Conservation (phyloP, 2,888 invertebrate species). For the Drosophila macrospina region DNA sequence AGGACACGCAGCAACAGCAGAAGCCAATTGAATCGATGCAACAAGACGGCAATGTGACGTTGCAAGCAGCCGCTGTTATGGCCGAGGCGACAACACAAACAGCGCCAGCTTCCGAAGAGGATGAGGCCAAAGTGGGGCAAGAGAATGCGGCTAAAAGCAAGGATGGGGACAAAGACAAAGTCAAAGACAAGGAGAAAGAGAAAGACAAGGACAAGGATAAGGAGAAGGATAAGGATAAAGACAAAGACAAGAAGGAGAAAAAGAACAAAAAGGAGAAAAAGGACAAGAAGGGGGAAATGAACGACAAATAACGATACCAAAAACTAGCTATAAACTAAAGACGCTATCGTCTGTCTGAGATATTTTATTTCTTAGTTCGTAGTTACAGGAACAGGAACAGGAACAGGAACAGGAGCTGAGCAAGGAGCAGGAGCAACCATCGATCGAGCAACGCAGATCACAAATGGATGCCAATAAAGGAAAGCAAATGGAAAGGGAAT, state of each 20-base stretch:
- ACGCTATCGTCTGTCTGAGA: slow-evolving; percentile 41
- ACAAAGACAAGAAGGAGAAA: neutral
- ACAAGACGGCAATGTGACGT: slow-evolving; percentile 5
- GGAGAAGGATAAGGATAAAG: slow-evolving; percentile 1
- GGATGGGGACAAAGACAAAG: neutral
- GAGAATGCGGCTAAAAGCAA: neutral
- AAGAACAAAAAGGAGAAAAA: slow-evolving; percentile 7
- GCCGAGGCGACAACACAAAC: slow-evolving; percentile 43
- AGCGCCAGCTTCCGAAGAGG: slow-evolving; percentile 4
- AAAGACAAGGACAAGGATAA: neutral
- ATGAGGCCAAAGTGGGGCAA: neutral
- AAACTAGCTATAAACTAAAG: slow-evolving; percentile 63
- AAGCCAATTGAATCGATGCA: neutral
- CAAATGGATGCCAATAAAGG: neutral
- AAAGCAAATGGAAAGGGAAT: neutral
- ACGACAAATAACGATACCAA: slow-evolving; percentile 61
- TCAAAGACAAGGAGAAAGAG: too few relatives aligned
- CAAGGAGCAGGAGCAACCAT: slow-evolving; percentile 1
- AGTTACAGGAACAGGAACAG: neutral
- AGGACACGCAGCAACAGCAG: slow-evolving; percentile 4
- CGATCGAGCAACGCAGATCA: slow-evolving; percentile 1
- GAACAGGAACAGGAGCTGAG: slow-evolving; percentile 3
- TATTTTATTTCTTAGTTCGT: slow-evolving; percentile 31
- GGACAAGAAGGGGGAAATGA: slow-evolving; percentile 10
- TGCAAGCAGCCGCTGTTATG: slow-evolving; percentile 4